phyloP scores from a whole-genome alignment of 2,113 vertebrate species.

The Ceuthmochares aereus region DNA sequence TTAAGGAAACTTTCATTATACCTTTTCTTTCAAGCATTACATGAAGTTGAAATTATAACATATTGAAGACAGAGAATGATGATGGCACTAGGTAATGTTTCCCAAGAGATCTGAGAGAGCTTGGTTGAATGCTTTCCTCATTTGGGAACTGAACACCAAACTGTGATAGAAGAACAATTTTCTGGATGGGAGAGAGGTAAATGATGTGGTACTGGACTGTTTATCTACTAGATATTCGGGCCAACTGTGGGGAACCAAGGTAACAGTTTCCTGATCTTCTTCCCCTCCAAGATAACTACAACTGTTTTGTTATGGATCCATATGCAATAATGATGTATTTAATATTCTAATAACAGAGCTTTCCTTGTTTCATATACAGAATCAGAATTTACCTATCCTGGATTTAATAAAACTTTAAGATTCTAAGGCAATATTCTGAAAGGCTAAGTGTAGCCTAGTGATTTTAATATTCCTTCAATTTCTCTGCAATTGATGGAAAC shows the following conservation, averaged over 20 bases:
- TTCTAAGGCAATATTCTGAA: background rate
- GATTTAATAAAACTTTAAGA: background rate
- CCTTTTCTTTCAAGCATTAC: slow-evolving; percentile 1
- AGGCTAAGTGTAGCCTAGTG: background rate
- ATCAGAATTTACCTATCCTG: background rate
- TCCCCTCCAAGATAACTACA: background rate
- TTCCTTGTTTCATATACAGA: background rate
- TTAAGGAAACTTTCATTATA: background rate
- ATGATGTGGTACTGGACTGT: background rate
- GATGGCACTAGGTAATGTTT: background rate
- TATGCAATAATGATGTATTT: background rate
- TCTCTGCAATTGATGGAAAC: background rate
- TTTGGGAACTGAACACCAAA: background rate
- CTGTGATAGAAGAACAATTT: slow-evolving; percentile 2
- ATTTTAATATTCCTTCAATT: background rate
- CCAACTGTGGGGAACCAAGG: background rate
- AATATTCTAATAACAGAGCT: background rate
- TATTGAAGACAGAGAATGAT: background rate
- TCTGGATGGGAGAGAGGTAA: slow-evolving; percentile 30
- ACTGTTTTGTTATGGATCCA: background rate
- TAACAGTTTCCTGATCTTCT: background rate
- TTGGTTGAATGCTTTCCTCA: background rate
- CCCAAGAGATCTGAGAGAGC: background rate
- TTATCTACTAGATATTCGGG: background rate
- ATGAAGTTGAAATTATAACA: background rate